These are phyloP conservation scores for Apolygus lucorum DNA, from an alignment of 1,140 invertebrate species.

Conservation along the genomic window DNA sequence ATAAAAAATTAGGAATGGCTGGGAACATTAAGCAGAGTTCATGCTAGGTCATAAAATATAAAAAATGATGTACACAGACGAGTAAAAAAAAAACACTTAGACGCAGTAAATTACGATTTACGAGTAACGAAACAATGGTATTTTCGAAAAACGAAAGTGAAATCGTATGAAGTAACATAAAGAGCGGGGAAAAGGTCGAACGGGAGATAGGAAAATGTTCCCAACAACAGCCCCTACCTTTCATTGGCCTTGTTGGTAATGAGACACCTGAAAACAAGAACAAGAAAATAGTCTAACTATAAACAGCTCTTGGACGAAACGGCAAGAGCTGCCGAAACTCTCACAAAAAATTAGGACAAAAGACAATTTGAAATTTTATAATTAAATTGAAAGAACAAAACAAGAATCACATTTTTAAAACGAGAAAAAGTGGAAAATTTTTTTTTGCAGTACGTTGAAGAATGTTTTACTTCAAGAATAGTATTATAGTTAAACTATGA, in stretches of 20 bases:
- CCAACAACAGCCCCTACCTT: constrained; percentile 31
- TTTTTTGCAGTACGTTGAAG: no score
- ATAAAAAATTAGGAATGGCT: no score
- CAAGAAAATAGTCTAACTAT: constrained; percentile 30
- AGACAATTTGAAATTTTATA: background rate
- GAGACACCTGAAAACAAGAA: constrained; percentile 38
- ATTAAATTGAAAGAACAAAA: no score
- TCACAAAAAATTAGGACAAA: background rate
- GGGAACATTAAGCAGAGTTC: no score
- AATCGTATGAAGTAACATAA: background rate
- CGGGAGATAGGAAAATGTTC: background rate
- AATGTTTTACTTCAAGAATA: constrained; percentile 25
- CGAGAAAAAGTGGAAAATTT: no score
- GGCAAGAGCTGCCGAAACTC: constrained; percentile 9
- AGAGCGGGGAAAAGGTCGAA: background rate
- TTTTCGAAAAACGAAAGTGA: background rate
- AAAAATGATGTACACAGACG: no score
- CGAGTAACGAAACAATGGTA: no score
- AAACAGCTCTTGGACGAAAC: constrained; percentile 7
- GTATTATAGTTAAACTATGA: constrained; percentile 32
- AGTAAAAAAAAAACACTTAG: no score
- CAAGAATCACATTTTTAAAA: no score
- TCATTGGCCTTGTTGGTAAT: constrained; percentile 37
- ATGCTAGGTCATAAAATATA: no score
- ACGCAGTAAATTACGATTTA: no score